Evolutionary conservation across 2,888 invertebrate species (phyloP), one percentile per base, ranked within the genome.

Genomic region (Erebia palarica): DNA sequence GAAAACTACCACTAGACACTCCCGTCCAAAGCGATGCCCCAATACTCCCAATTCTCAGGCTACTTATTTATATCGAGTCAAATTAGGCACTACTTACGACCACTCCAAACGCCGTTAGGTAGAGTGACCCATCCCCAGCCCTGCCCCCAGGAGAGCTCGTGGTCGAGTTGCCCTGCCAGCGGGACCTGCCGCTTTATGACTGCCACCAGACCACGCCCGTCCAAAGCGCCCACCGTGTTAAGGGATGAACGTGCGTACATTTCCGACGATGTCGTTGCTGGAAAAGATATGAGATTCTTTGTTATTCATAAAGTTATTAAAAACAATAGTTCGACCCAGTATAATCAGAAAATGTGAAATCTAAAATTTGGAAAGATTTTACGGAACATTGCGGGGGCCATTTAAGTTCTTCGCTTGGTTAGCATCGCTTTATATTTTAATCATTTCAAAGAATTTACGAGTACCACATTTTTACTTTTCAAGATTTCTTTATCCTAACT

Each of bases 81-180:
- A 36, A 55, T 36, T 21, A 42, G 11, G 53, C 27, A 21, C 64
- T 77, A 91, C 92, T 91, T 77, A 94, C 95, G 94, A 81, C 95
- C 95, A 78, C 95, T 95, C 95, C 95, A 95, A 1, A 95, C 95
- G 10, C 95, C 95, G 73, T 95, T 95, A 13, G 95, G 95, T 79
- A 95, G 82, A 14, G 95, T 95, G 69, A 95, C 95, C 96, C 96
- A 96, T 2, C 96, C 96, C 96, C 96, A 96, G 63, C 96, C 96
- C 79, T 96, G 96, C 5, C 96, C 96, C 96, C 96, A 96, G 78
- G 94, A 94, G 80, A 86, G 94, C 86, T 88, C 94, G 82, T 87
- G 95, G 85, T 88, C 94, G 80, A 92, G 93, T 86, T 95, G 89
- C 0, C 93, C 93, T 0, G 93, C 93, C 59, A 93, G 84, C 0